Conservation (phyloP, 2,797 vertebrate species). For the Tenualosa thibaudeaui region DNA sequence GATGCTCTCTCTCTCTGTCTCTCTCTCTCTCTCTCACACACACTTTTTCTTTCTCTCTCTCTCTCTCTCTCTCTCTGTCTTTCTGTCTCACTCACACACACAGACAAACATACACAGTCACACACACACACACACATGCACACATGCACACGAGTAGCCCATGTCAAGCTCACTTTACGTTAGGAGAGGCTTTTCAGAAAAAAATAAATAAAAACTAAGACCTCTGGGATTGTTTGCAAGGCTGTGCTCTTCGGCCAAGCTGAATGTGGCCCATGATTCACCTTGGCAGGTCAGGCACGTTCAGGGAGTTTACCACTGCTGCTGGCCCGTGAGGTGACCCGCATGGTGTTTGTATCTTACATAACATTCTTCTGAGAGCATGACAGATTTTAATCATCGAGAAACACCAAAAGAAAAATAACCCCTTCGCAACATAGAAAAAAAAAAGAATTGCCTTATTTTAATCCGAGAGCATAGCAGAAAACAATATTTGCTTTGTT, state of each 20-base stretch:
- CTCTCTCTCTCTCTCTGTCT: not conserved
- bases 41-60: not conserved
- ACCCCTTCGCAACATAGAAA: not conserved
- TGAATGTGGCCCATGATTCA: conserved; percentile 54
- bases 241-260: conserved; percentile 47
- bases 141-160: not conserved
- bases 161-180: conserved; percentile 12
- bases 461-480: not conserved
- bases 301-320: conserved; percentile 49
- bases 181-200: conserved; percentile 26
- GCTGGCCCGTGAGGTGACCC: conserved; percentile 52
- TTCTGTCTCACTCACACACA: not conserved
- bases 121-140: not conserved
- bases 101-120: not conserved
- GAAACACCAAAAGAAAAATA: not conserved
- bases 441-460: not conserved
- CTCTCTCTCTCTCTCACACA: not conserved
- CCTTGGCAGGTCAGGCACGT: conserved; percentile 53
- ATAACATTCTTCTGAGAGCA: conserved; percentile 30
- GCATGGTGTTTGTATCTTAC: conserved; percentile 53
- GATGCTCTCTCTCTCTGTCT: not conserved
- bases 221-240: conserved; percentile 18
- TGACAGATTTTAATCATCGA: not conserved
- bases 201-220: not conserved
- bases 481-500: not conserved